Percentiles rank a stretch among this genome's conserved stretches.
Evolutionary conservation across 2,113 vertebrate species (phyloP).

Genomic region (Hydrolagus affinis): DNA sequence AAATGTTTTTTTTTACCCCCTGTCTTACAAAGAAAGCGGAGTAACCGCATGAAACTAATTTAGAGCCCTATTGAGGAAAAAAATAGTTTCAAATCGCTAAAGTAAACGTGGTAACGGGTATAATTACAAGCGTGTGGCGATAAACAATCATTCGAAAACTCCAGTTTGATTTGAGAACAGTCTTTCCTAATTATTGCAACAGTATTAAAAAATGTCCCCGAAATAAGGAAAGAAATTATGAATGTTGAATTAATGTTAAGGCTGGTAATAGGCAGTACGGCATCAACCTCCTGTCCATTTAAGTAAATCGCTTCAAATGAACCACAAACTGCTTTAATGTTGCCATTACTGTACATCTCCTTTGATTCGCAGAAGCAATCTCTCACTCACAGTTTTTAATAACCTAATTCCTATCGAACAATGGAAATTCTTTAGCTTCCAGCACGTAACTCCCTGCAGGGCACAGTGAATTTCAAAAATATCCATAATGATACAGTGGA

Average conservation of each 20-base stretch:
- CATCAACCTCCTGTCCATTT: constrained; percentile 26
- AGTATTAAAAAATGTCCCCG: neutral
- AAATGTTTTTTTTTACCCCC: too few relatives aligned
- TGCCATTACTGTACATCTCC: constrained; percentile 32
- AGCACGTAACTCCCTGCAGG: constrained; percentile 50
- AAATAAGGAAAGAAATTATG: neutral
- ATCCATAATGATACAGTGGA: constrained; percentile 61
- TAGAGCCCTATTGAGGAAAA: neutral
- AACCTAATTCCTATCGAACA: constrained; percentile 48
- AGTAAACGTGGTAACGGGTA: too few relatives aligned
- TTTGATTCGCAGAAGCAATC: constrained; percentile 32
- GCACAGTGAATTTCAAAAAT: constrained; percentile 59
- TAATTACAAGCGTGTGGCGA: neutral
- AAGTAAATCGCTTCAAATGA: constrained; percentile 27
- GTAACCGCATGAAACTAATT: constrained; percentile 12
- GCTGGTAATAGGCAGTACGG: constrained; percentile 12
- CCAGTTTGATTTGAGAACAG: neutral
- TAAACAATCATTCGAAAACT: neutral
- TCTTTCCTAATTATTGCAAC: neutral
- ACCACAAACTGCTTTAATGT: constrained; percentile 31
- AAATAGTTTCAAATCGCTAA: neutral
- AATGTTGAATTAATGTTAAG: neutral
- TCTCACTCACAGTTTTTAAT: constrained; percentile 32
- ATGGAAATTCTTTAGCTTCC: constrained; percentile 57
- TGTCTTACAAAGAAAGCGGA: too few relatives aligned